Percentiles rank a stretch among this genome's conserved stretches.
phyloP scores from a whole-genome alignment of 2,113 vertebrate genomes.

The Aegypius monachus region DNA sequence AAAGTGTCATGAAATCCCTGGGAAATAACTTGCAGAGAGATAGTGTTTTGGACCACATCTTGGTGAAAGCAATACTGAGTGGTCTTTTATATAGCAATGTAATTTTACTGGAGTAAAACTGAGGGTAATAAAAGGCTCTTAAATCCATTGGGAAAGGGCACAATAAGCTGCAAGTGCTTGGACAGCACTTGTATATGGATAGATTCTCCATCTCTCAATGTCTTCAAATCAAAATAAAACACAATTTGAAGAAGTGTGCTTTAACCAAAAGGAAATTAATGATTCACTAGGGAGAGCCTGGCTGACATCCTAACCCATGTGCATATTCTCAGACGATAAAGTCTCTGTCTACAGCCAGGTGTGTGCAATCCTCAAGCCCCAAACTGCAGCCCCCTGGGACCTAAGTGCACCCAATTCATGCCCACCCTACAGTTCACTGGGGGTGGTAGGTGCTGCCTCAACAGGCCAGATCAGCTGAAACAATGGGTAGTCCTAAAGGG shows the following conservation, averaged over 20 bases:
- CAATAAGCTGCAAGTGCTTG: neutral
- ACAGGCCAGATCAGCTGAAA: neutral
- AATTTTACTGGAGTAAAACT: neutral
- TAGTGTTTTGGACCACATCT: rapidly evolving
- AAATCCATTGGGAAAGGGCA: neutral
- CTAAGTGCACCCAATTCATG: neutral
- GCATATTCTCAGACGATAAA: neutral
- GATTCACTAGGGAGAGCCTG: neutral
- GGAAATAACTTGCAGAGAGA: neutral
- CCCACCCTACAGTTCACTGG: neutral
- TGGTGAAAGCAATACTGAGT: neutral
- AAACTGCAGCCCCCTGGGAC: neutral
- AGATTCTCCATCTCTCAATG: neutral
- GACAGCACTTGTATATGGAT: neutral
- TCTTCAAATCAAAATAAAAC: neutral
- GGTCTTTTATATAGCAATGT: neutral
- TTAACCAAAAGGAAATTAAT: neutral
- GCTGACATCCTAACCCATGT: neutral
- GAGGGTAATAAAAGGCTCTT: neutral
- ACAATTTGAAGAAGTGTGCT: neutral
- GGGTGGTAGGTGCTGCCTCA: neutral
- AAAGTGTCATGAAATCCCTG: neutral
- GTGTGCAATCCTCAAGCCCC: neutral
- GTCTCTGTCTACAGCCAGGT: neutral
- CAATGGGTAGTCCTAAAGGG: neutral